Conservation (phyloP, 2,113 vertebrate genomes). For the Arizona elegans region DNA sequence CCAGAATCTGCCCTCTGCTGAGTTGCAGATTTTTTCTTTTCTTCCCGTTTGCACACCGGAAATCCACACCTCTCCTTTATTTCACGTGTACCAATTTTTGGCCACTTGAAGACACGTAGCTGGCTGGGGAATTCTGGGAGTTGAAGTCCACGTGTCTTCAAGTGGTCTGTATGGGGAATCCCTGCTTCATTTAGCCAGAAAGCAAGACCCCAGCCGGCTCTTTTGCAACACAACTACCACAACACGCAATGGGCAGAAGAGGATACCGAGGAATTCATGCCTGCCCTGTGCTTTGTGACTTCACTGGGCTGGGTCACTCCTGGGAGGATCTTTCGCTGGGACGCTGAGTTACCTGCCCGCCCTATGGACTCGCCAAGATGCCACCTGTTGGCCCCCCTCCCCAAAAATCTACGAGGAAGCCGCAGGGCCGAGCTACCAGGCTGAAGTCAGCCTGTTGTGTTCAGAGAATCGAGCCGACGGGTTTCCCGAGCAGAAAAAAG, state of each 20-base stretch:
- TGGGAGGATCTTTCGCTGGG: neutral
- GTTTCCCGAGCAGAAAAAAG: neutral
- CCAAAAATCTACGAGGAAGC: neutral
- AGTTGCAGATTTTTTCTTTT: neutral
- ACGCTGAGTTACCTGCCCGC: neutral
- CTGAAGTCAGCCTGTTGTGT: neutral
- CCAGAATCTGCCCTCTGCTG: neutral
- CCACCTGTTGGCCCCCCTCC: too few species aligned
- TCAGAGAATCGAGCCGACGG: neutral
- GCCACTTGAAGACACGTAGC: neutral
- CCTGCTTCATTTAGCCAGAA: neutral
- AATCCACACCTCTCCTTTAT: rapidly evolving
- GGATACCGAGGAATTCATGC: rapidly evolving
- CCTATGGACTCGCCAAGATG: neutral
- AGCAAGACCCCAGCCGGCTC: neutral
- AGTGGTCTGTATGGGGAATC: too few species aligned
- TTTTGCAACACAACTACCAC: neutral
- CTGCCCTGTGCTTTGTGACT: neutral
- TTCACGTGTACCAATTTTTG: neutral
- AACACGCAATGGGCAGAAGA: too few species aligned
- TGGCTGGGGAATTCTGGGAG: too few species aligned
- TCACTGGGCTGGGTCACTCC: neutral
- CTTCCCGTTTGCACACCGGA: neutral
- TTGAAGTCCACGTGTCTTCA: too few species aligned
- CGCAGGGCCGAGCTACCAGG: neutral